Evolutionary conservation across 2,888 invertebrate species (phyloP), one percentile per base, ranked within the genome.

Genomic region (Plagodis dolabraria): DNA sequence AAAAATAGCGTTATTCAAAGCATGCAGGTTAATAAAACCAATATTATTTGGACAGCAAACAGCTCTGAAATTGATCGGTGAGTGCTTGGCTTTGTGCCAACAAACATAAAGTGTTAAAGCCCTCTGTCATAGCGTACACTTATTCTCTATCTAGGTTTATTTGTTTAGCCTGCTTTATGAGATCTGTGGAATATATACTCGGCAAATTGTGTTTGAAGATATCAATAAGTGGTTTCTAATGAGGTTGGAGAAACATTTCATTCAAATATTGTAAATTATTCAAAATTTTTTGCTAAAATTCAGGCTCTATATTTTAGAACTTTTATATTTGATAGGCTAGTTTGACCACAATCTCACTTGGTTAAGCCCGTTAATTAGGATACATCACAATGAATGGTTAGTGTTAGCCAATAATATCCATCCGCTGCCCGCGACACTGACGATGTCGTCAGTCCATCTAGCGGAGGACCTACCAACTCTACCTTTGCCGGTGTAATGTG

Each of bases 11-110:
- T 54, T 47, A 64, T 60, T 57, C 57, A 44, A 60, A 61, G 52
- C 64, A 61, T 53, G 62, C 57, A 69, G 63, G 62, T 55, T 67
- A 64, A 65, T 69, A 64, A 67, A 69, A 64, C 57, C 51, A 49
- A 65, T 65, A 67, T 60, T 65, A 69, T 65, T 63, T 67, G 62
- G 53, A 62, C 63, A 57, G 59, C 65, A 65, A 72, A 76, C 70
- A 75, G 67, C 67, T 65, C 63, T 63, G 64, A 62, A 70, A 72
- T 69, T 63, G 66, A 65, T 66, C 69, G 58, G 66, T 63, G 68
- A 74, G 70, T 69, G 66, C 11, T 70, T 79, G 80, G 80, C 71
- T 6, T 1, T 0, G 6, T 56, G 74, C 80, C 80, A 80, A 70
- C 55, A 65, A 62, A 64, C 56, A 60, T 71, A 64, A 71, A 67